Conservation (phyloP, 2,113 vertebrate species). For the Salvelinus namaycush region DNA sequence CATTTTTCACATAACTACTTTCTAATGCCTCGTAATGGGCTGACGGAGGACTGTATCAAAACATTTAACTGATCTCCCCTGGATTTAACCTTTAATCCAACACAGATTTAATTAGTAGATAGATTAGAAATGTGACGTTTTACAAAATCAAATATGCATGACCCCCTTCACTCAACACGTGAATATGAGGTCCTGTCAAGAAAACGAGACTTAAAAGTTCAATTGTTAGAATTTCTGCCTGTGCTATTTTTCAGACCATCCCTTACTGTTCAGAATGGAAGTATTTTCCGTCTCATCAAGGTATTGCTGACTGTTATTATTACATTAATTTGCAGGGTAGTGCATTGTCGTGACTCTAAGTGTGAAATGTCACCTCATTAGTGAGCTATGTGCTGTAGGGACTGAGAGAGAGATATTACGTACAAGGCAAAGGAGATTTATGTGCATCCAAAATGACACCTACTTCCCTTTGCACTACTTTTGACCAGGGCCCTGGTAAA, state of each 20-base stretch:
- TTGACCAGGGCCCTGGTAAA: too few relatives aligned
- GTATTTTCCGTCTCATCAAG: conserved; percentile 3
- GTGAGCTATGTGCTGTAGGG: conserved; percentile 41
- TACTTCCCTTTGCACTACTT: too few relatives aligned
- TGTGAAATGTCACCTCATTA: conserved; percentile 53
- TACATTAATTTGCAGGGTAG: conserved; percentile 1
- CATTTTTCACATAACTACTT: conserved; percentile 63
- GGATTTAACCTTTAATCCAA: conserved; percentile 20
- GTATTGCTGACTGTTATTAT: conserved; percentile 28
- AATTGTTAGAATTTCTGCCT: conserved; percentile 7
- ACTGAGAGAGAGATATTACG: conserved; percentile 45
- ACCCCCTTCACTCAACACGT: conserved; percentile 9
- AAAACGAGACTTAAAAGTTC: neutral
- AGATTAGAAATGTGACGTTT: conserved; percentile 18
- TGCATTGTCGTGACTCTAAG: conserved; percentile 28
- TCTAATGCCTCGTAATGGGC: conserved; percentile 61
- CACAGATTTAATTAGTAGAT: neutral
- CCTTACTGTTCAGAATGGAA: conserved; percentile 7
- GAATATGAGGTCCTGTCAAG: conserved; percentile 7
- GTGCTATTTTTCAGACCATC: conserved; percentile 16
- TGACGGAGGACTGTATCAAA: conserved; percentile 55
- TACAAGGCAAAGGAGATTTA: conserved; percentile 28
- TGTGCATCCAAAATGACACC: too few relatives aligned
- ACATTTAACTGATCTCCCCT: conserved; percentile 51
- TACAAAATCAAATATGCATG: conserved; percentile 47